A percentile compares a stretch with the other conserved stretches of the same genome.
Evolutionary conservation across 2,113 vertebrate genomes (phyloP).

Genomic region (Apistogramma diplotaenia): DNA sequence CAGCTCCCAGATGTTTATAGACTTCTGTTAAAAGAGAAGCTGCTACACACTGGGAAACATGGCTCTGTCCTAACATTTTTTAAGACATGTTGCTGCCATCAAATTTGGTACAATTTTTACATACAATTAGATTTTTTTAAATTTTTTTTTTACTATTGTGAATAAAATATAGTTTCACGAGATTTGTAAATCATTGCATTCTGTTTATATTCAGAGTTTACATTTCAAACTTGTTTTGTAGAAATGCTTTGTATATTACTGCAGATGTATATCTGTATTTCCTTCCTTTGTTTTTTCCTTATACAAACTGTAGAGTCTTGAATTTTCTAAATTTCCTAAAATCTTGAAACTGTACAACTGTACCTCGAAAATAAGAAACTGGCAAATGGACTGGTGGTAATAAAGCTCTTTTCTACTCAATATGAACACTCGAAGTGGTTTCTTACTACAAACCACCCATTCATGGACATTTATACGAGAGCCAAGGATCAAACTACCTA

Average conservation of each 20-base stretch:
- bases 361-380: too few species aligned
- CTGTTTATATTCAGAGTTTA: background rate
- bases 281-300: constrained; percentile 6
- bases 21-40: background rate
- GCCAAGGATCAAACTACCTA: too few species aligned
- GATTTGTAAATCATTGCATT: background rate
- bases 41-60: background rate
- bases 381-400: too few species aligned
- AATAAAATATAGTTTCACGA: background rate
- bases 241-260: background rate
- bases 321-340: background rate
- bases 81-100: background rate
- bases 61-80: fast-evolving
- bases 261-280: constrained; percentile 12
- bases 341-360: too few species aligned
- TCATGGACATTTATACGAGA: background rate
- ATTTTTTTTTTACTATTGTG: background rate
- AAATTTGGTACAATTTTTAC: background rate
- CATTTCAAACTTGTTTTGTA: too few species aligned
- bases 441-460: background rate
- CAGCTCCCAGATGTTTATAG: background rate
- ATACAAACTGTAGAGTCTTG: constrained; percentile 16
- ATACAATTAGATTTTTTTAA: background rate
- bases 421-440: background rate
- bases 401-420: background rate